Evolutionary conservation across 92 coral and sea anemone genomes (phyloP).

Genomic region (Actinostola sp.): DNA sequence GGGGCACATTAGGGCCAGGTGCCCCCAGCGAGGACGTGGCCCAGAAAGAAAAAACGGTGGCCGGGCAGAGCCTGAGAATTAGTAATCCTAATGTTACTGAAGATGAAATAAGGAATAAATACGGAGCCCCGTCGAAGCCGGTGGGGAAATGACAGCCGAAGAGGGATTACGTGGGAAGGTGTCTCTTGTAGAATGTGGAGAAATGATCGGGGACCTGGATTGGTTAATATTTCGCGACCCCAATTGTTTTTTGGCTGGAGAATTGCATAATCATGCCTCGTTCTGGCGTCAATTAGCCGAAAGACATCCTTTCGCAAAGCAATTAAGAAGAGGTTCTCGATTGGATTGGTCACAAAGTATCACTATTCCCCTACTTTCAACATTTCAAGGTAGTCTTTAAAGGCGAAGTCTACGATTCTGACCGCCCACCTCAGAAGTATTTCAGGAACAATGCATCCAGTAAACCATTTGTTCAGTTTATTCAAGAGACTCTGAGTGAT

Average conservation of each 20-base stretch:
- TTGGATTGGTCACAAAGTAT: constrained; percentile 37
- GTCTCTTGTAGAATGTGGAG: constrained; percentile 6
- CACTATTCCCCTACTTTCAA: constrained; percentile 36
- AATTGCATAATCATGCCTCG: constrained; percentile 18
- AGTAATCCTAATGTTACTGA: no score
- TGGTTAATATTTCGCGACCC: constrained; percentile 28
- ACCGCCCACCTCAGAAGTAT: constrained; percentile 12
- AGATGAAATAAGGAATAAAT: no score
- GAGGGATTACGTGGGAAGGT: background rate
- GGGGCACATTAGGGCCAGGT: no score
- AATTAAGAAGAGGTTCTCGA: constrained; percentile 17
- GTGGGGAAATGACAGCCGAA: constrained; percentile 30
- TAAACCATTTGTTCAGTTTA: constrained; percentile 22
- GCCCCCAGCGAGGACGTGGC: no score
- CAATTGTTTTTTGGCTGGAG: constrained; percentile 32
- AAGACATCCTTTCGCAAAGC: constrained; percentile 1
- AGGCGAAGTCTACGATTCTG: constrained; percentile 27
- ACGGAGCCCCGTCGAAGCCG: constrained; percentile 13
- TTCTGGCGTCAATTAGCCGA: constrained; percentile 12
- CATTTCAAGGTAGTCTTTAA: constrained; percentile 32
- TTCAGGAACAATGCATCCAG: constrained; percentile 23
- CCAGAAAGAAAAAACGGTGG: no score
- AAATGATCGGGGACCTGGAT: constrained; percentile 1
- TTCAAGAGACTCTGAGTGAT: constrained; percentile 30
- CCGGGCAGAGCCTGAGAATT: no score